phyloP scores from a whole-genome alignment of 2,888 invertebrate species.

The Hirtodrosophila alboralis region DNA sequence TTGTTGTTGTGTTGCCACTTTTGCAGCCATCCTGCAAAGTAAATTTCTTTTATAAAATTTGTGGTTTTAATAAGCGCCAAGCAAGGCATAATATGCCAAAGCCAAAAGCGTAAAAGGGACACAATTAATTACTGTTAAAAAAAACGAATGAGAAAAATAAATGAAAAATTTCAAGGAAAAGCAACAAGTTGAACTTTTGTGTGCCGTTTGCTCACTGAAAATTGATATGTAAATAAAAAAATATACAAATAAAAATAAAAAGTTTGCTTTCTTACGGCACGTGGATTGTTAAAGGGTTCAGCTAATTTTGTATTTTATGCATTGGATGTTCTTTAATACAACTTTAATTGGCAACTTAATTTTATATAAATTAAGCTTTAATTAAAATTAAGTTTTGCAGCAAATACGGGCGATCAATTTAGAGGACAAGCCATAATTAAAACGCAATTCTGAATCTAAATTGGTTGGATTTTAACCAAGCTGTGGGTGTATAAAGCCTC shows the following conservation, averaged over 20 bases:
- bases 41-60: conserved; percentile 58
- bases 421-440: too few relatives aligned
- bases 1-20: conserved; percentile 24
- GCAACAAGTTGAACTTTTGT: conserved; percentile 65
- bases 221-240: conserved; percentile 58
- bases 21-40: conserved; percentile 22
- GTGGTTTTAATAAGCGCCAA: conserved; percentile 63
- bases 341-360: too few relatives aligned
- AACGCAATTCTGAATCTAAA: too few relatives aligned
- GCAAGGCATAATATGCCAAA: conserved; percentile 42
- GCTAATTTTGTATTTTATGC: too few relatives aligned
- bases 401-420: too few relatives aligned
- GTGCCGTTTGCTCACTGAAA: conserved; percentile 42
- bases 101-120: conserved; percentile 57
- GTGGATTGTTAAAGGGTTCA: not conserved
- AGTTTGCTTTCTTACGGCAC: conserved; percentile 31
- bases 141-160: conserved; percentile 3
- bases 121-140: conserved; percentile 64
- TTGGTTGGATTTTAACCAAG: too few relatives aligned
- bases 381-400: too few relatives aligned
- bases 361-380: too few relatives aligned
- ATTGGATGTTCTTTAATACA: too few relatives aligned
- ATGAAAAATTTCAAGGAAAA: conserved; percentile 18
- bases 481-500: too few relatives aligned
- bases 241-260: conserved; percentile 12